Base-by-base conservation (phyloP, 2,888 invertebrate genomes). In the Hypercompe scribonia region DNA sequence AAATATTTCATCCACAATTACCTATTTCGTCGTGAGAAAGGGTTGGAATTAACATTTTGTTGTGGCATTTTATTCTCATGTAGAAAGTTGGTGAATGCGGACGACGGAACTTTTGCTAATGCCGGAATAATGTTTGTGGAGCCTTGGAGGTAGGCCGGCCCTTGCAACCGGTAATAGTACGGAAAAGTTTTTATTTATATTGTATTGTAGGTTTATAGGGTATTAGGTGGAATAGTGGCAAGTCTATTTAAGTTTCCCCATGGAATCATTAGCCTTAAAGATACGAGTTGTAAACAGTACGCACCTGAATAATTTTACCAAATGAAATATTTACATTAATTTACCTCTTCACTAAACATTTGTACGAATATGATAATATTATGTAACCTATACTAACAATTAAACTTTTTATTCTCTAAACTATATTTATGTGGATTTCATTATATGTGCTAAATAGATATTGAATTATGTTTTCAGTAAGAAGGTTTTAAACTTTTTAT, bases 81-180 rank as follows among this genome's bases (percentile, higher is more conserved):
- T 86, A 83, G 81, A 88, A 90, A 92, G 89, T 92, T 91, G 84
- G 80, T 82, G 89, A 86, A 86, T 85, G 84, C 86, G 88, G 89
- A 88, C 87, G 87, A 88, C 88, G 84, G 83, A 91, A 92, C 90
- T 91, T 83, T 91, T 86, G 90, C 88, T 93, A 92, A 93, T 93
- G 92, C 89, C 82, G 83, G 90, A 92, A 92, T 93, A 91, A 93
- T 91, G 92, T 90, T 87, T 82, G 85, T 78, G 67, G 71, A 68
- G 69, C 87, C 81, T 84, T 76, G 68, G 70, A 70, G 73, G 79
- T 78, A 80, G 75, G 82, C 76, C 77, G 79, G 81, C 82, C 81
- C 83, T 83, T 78, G 83, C 78, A 75, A 72, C 73, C 73, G 73
- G 81, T 86, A 87, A 86, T 87, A 83, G 83, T 80, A 82, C 76